Percentiles rank a stretch among this genome's conserved stretches.
These are phyloP conservation scores for Callithrix jacchus DNA, from an alignment of 2,113 vertebrate genomes.

Conservation along the genomic window DNA sequence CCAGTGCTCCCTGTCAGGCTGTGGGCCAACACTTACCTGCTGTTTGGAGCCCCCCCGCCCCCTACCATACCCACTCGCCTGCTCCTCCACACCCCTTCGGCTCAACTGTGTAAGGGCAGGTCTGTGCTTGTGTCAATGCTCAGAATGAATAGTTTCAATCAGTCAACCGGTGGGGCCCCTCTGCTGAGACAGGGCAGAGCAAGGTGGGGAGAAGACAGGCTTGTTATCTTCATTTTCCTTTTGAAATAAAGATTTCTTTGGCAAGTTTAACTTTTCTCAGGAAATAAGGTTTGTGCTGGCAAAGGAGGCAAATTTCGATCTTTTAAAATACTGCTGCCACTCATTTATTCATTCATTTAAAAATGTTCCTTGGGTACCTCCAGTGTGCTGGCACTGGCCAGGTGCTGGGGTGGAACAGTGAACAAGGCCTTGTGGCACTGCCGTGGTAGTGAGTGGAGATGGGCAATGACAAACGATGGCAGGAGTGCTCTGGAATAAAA, in stretches of 20 bases:
- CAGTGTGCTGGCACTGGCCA: not conserved
- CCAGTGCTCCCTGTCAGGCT: not conserved
- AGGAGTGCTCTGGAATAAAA: not conserved
- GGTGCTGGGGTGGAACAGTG: not conserved
- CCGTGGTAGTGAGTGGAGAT: accelerated
- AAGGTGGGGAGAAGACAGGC: not conserved
- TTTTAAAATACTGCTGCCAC: not conserved
- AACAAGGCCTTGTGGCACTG: not conserved
- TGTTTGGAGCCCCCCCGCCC: accelerated
- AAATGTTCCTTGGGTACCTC: not conserved
- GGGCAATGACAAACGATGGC: not conserved
- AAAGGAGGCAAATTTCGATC: not conserved
- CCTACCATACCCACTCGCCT: not conserved
- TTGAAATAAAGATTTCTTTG: not conserved
- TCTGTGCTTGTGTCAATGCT: not conserved
- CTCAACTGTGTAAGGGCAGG: not conserved
- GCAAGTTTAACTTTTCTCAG: not conserved
- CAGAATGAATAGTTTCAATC: not conserved
- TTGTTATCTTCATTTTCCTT: not conserved
- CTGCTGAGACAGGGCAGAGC: not conserved
- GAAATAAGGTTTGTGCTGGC: not conserved
- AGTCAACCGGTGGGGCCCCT: not conserved
- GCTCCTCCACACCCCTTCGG: accelerated
- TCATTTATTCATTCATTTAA: not conserved
- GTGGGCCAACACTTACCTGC: not conserved